Conservation (phyloP, 1,140 invertebrate species). For the Psilanteris sp. region DNA sequence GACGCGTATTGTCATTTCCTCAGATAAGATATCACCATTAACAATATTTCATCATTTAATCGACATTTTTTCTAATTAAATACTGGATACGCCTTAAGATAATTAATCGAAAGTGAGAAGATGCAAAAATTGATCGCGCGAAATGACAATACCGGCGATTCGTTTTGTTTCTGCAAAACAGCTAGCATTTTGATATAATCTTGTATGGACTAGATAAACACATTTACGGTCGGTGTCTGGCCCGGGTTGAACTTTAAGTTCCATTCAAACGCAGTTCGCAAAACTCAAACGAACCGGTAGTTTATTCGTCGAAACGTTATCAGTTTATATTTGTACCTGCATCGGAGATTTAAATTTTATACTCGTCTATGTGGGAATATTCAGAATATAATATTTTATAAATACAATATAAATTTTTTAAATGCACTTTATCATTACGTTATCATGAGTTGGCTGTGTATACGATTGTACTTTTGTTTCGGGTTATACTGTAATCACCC, state of each 20-base stretch:
- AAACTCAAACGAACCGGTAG: conserved; percentile 8
- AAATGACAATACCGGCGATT: conserved; percentile 40
- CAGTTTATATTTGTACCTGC: conserved; percentile 2
- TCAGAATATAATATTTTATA: conserved; percentile 38
- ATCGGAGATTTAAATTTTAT: conserved; percentile 7
- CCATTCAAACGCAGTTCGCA: conserved; percentile 20
- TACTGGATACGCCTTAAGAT: too few species aligned
- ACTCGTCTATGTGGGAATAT: conserved; percentile 8
- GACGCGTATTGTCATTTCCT: conserved; percentile 35
- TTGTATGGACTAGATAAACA: conserved; percentile 46
- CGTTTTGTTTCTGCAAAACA: conserved; percentile 13
- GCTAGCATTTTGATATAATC: too few species aligned
- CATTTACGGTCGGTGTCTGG: conserved; percentile 24
- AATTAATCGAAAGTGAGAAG: too few species aligned
- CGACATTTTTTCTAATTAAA: conserved; percentile 6
- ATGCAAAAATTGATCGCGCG: conserved; percentile 17
- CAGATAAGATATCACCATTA: conserved; percentile 33
- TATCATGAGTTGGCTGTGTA: conserved; percentile 78
- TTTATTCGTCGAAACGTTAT: not conserved
- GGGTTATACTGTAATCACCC: conserved; percentile 77
- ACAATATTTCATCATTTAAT: conserved; percentile 10
- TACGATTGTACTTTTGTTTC: conserved; percentile 80
- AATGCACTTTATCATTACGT: conserved; percentile 73
- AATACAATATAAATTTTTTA: conserved; percentile 68
- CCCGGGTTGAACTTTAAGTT: conserved; percentile 25